Evolutionary conservation across 1,140 invertebrate species (phyloP), one percentile per base, ranked within the genome.

Genomic region (Neuroterus valhalla): DNA sequence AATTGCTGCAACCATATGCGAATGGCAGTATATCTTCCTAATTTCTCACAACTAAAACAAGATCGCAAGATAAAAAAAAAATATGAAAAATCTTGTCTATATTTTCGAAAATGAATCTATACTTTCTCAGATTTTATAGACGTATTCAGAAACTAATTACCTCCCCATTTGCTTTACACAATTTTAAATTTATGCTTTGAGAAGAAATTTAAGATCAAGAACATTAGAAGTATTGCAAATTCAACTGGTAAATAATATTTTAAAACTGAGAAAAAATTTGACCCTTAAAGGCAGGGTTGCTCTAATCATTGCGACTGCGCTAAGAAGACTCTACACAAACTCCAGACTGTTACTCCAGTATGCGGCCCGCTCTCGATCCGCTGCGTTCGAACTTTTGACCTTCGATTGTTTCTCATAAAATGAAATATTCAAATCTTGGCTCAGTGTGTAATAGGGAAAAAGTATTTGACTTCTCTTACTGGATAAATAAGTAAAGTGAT

Each of bases 341-440:
- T 75, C 43, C 55, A 67, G 55, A 38, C 66, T 75, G 69, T 73
- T 52, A 80, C 74, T 84, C 86, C 84, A 87, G 86, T 87, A 76
- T 79, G 81, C 81, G 77, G 80, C 84, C 85, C 84, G 86, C 86
- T 85, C 78, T 82, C 84, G 82, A 80, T 78, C 85, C 79, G 84
- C 69, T 77, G 75, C 82, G 80, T 82, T 80, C 79, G 75, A 82
- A 68, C 55, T 44, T 50, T 45, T 76, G 55, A 72, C 70, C 71
- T 79, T 79, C 70, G 66, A 80, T 78, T 73, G 66, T 74, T 78
- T 78, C 62, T 21, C n/a, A 12, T 8, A 2, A 62, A 62, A 31
- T 6, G 26, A 15, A n/a, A 21, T 14, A 2, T 14, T 55, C 11
- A 15, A 14, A 26, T 15, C 21, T 55, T 55, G 15, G 1, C 14